Base-by-base conservation (phyloP, 2,797 vertebrate genomes). In the Chaetodon trifasciatus region DNA sequence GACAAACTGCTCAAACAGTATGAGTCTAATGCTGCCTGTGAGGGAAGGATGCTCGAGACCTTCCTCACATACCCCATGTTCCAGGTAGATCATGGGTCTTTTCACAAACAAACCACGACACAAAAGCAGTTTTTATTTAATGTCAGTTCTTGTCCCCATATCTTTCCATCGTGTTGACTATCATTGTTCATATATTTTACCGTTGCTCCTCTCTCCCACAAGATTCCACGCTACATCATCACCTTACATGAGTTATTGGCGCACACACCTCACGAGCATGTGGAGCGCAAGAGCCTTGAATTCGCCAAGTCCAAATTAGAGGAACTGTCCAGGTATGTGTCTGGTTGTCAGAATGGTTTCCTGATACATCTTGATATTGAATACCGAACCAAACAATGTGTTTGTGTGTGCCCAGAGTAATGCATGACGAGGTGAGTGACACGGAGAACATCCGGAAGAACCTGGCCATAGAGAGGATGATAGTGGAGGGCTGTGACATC, bases 1-100 rank as follows among this genome's bases (percentile, higher is more conserved):
- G 98, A 99, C 96, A 99, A 99, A 92, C 96, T 99, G 85, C 94
- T 99, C 80, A 99, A 99, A 93, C 98, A 99, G 86, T 99, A 99
- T 7, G 98, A 99, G 94, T 96, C 97, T 71, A 99, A 99, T 47
- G 96, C 97, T 5, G 97, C 97, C 57, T 99, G 98, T 82, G 98
- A 99, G 81, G 98, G 98, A 5, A 91, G 98, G 87, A 99, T 99
- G 98, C 95, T 99, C 46, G 98, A 99, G 93, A 99, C 98, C 0
- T 99, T 99, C 93, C 96, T 99, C 91, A 99, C 98, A 6, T 99
- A 99, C 68, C 98, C 98, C 10, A 99, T 99, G 98, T 99, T 99
- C 93, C 98, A 99, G 97, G 98, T 99, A 71, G 24, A 71, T 46
- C 28, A 35, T 3, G 0, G 39, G 8, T 70, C 0, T 49, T 15